Evolutionary conservation across 1,140 invertebrate species (phyloP), one percentile per base, ranked within the genome.

Genomic region (Musca vetustissima): DNA sequence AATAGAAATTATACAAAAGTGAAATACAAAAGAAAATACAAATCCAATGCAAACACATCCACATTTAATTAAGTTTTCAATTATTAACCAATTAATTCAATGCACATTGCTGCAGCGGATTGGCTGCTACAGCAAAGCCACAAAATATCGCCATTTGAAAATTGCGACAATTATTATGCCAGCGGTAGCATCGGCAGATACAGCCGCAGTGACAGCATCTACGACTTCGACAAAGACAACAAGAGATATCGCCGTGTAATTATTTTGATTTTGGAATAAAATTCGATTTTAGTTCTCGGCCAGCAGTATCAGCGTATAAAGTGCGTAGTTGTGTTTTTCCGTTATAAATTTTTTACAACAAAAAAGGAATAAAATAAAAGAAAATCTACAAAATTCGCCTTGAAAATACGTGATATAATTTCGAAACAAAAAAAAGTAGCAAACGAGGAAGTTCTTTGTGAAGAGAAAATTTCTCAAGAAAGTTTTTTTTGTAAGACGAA

Each of bases 311-410:
- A 57, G 15, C 57, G 36, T 21, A 19, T 61, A 43, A 61, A 15
- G 57, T 61, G 57, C 57, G 57, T 21, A 61, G 57, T 61, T 61
- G 57, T 36, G 43, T 61, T 43, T 43, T 43, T 43, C 36, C 36
- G 36, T 43, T 43, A n/a, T n/a, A n/a, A n/a, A n/a, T n/a, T n/a
- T n/a, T n/a, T n/a, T n/a, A n/a, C n/a, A n/a, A 13, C 7, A 43
- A 43, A 43, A 13, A 43, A 43, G 36, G 1, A 43, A n/a, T n/a
- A n/a, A n/a, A n/a, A n/a, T n/a, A 43, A 43, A 43, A 43, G 13
- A 11, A 43, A 43, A 43, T 43, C 36, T 43, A 43, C 36, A 43
- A 43, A 43, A 43, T 43, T 43, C 36, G 36, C 36, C 36, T 6
- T 13, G 36, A 13, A 43, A 43, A 43, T 43, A 43, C 36, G 36